A percentile compares a stretch with the other conserved stretches of the same genome.
phyloP scores from a whole-genome alignment of 1,140 invertebrate species.

The Galleria mellonella region DNA sequence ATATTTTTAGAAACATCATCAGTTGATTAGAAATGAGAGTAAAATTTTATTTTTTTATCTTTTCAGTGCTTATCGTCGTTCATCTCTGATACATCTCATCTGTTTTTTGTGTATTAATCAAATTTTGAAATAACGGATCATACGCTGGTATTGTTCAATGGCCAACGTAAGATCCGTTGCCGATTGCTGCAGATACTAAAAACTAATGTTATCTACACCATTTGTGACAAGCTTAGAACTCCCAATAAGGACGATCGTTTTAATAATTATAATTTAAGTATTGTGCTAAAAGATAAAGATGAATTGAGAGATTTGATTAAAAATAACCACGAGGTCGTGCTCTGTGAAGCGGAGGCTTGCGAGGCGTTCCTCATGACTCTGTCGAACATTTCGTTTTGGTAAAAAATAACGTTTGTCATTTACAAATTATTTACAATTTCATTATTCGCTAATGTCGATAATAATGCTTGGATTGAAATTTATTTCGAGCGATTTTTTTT shows the following conservation, averaged over 20 bases:
- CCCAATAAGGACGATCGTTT: constrained; percentile 44
- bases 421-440: constrained; percentile 29
- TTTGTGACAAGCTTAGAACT: constrained; percentile 6
- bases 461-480: neutral
- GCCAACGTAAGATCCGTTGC: too few species aligned
- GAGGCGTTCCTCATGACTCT: constrained; percentile 3
- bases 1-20: too few species aligned
- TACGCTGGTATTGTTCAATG: too few species aligned
- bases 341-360: constrained; percentile 6
- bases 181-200: too few species aligned
- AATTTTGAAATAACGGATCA: too few species aligned
- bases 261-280: constrained; percentile 28
- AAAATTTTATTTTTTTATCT: too few species aligned
- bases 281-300: constrained; percentile 33
- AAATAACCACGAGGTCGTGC: constrained; percentile 12
- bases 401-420: constrained; percentile 28
- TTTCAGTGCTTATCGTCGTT: too few species aligned
- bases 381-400: constrained; percentile 16
- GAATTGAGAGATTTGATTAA: constrained; percentile 12
- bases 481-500: too few species aligned
- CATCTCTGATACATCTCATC: too few species aligned
- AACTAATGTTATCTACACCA: too few species aligned
- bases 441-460: constrained; percentile 11
- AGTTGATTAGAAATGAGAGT: too few species aligned
- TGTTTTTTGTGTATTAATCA: too few species aligned